phyloP scores from a whole-genome alignment of 2,797 vertebrate species.

The Coendou prehensilis region DNA sequence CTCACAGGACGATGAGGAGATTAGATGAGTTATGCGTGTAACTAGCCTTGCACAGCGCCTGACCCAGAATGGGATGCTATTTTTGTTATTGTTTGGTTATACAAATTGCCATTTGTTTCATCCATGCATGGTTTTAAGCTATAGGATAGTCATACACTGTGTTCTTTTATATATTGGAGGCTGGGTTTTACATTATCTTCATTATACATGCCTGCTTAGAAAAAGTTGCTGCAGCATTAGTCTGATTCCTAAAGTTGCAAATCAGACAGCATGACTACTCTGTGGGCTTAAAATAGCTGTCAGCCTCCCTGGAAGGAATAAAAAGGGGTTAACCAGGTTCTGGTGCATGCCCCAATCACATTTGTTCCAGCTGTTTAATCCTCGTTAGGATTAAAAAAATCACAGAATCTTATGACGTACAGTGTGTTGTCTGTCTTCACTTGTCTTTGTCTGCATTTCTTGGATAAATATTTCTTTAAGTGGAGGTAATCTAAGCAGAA shows the following conservation, averaged over 20 bases:
- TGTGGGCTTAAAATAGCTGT: constrained; percentile 62
- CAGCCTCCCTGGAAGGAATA: constrained; percentile 13
- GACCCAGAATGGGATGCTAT: not conserved
- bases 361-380: constrained; percentile 55
- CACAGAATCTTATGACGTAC: not conserved
- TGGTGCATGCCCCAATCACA: not conserved
- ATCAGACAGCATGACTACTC: constrained; percentile 45
- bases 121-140: not conserved
- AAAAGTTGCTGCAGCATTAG: not conserved
- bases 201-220: not conserved
- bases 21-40: not conserved
- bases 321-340: constrained; percentile 51
- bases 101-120: not conserved
- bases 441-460: constrained; percentile 68
- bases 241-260: constrained; percentile 26
- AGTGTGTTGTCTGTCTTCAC: not conserved
- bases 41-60: not conserved
- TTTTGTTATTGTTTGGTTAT: not conserved
- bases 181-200: not conserved
- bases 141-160: not conserved
- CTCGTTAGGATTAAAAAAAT: constrained; percentile 52
- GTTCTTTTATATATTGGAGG: not conserved
- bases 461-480: constrained; percentile 71
- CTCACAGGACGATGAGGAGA: not conserved
- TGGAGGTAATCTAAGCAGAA: constrained; percentile 66